phyloP scores from a whole-genome alignment of 1,140 invertebrate genomes.

The Tenebrio molitor region DNA sequence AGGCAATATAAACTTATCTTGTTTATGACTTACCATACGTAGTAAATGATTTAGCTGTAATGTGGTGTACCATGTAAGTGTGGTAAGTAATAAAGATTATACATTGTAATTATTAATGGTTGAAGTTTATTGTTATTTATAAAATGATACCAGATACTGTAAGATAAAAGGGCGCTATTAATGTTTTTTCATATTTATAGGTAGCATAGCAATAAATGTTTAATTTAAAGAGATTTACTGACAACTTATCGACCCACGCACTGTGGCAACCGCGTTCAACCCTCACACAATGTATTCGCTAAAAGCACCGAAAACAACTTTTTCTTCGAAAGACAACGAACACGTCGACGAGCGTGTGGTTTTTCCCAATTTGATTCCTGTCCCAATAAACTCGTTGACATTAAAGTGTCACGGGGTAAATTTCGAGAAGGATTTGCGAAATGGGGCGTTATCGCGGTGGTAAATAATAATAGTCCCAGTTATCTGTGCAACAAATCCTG shows the following conservation, averaged over 20 bases:
- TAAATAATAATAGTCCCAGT: constrained; percentile 24
- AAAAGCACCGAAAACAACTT: no score
- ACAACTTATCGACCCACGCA: background rate
- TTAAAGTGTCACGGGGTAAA: background rate
- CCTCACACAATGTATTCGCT: no score
- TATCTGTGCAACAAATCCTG: constrained; percentile 31
- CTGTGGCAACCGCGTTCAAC: no score
- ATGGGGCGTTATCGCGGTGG: constrained; percentile 8
- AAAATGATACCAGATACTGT: constrained; percentile 35
- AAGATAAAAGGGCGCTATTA: constrained; percentile 6
- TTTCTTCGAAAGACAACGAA: no score
- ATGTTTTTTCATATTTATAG: constrained; percentile 21
- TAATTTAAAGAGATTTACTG: constrained; percentile 25
- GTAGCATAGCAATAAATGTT: constrained; percentile 31
- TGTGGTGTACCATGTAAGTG: constrained; percentile 28
- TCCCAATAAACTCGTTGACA: background rate
- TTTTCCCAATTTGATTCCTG: no score
- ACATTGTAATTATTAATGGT: constrained; percentile 39
- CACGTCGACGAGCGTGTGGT: no score
- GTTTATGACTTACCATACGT: constrained; percentile 26
- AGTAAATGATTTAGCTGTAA: constrained; percentile 29
- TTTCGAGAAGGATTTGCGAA: background rate
- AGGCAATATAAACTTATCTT: constrained; percentile 37
- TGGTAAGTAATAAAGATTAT: constrained; percentile 39
- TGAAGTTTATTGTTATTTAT: constrained; percentile 41